These are phyloP conservation scores for Grus americana DNA, from an alignment of 2,113 vertebrate species.

Conservation along the genomic window DNA sequence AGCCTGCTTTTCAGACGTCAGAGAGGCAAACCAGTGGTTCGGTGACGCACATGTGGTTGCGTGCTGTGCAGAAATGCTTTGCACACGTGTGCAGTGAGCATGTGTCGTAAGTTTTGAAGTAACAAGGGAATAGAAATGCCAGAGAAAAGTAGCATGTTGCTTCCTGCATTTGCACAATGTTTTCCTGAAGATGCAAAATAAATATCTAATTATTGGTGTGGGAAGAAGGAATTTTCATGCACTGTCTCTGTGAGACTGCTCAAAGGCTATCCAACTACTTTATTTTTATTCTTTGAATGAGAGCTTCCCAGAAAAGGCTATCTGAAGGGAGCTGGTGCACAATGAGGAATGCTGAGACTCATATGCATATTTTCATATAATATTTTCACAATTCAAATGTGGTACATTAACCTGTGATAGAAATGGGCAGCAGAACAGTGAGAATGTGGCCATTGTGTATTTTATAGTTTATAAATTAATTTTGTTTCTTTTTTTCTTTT, in stretches of 20 bases:
- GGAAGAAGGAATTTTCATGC: background rate
- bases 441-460: background rate
- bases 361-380: background rate
- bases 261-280: background rate
- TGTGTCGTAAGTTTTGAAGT: background rate
- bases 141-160: background rate
- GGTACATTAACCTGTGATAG: background rate
- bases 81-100: fast-evolving
- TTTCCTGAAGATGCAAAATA: background rate
- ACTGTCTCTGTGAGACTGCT: background rate
- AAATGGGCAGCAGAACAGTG: background rate
- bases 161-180: background rate
- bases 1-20: background rate
- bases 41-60: fast-evolving
- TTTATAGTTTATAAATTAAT: background rate
- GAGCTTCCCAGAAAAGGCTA: background rate
- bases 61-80: background rate
- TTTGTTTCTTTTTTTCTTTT: background rate
- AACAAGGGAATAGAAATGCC: background rate
- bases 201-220: background rate
- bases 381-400: background rate
- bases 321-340: background rate
- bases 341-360: background rate
- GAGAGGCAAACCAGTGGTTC: background rate
- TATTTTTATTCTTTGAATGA: background rate